phyloP scores from a whole-genome alignment of 1,140 invertebrate species.

The Brachionus rotundiformis region DNA sequence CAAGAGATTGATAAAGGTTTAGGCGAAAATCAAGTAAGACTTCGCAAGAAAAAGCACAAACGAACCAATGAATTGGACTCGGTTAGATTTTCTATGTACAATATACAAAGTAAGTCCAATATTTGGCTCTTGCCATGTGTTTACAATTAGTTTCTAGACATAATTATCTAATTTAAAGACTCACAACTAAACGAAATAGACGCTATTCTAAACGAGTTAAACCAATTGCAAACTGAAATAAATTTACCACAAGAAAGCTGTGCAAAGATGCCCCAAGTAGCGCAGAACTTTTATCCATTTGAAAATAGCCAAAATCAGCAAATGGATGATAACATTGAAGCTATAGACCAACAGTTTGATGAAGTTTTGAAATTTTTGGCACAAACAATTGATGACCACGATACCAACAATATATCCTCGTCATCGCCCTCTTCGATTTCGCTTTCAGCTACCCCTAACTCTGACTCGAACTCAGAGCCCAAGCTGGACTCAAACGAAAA shows the following conservation, averaged over 20 bases:
- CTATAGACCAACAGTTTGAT: constrained; percentile 47
- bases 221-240: constrained; percentile 46
- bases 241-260: neutral
- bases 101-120: constrained; percentile 49
- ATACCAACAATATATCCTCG: neutral
- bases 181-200: constrained; percentile 52
- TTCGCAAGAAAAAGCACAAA: constrained; percentile 32
- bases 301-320: neutral
- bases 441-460: constrained; percentile 25
- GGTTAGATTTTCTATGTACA: constrained; percentile 52
- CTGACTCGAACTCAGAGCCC: constrained; percentile 13
- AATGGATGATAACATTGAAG: constrained; percentile 27
- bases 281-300: constrained; percentile 23
- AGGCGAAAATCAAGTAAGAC: constrained; percentile 26
- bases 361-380: constrained; percentile 49
- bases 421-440: constrained; percentile 19
- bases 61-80: constrained; percentile 47
- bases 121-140: constrained; percentile 18
- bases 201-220: constrained; percentile 43
- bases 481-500: neutral
- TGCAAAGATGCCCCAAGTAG: neutral
- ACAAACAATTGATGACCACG: constrained; percentile 24
- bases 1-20: neutral
- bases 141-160: constrained; percentile 16
- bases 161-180: constrained; percentile 35